Base-by-base conservation (phyloP, 2,888 invertebrate species). In the Cephus nigrinus region DNA sequence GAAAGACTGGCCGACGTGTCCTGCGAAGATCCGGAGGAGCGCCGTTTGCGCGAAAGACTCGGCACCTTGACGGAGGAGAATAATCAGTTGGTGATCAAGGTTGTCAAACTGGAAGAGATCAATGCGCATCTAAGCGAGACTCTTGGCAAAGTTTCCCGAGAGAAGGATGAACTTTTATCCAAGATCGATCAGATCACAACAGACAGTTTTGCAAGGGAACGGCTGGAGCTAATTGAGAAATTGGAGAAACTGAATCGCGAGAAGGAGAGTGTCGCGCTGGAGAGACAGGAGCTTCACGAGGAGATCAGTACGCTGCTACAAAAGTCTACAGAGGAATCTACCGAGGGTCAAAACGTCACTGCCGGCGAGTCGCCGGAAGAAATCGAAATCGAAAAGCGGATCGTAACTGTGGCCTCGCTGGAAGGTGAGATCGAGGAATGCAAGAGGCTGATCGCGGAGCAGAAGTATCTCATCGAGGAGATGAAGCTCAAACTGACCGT, bases 211-310 rank as follows among this genome's bases (percentile, higher is more conserved):
- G 94, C 94, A 0, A 93, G 93, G 80, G 96, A 96, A 91, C 93
- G 95, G 69, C 93, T 95, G 83, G 95, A 95, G 90, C 94, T 95
- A 1, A 93, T 95, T 91, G 94, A 94, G 81, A 95, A 95, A 92
- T 93, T 95, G 93, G 94, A 93, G 89, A 92, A 92, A 81, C 90
- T 95, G n/a, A 93, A 92, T 78, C 87, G 91, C 12, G 95, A 95
- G 92, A 95, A 95, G 90, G 93, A 93, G 80, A 91, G 93, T 55
- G 84, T 92, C 76, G 92, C 93, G 86, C 92, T 94, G 73, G 91
- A 92, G 74, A 88, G 91, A 71, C 90, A 90, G 78, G 87, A 92
- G 73, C 82, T 92, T 75, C 90, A 89, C 0, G 92, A 92, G 81
- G 91, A 92, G 36, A 92, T 92, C 75, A 91, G 91, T 76, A 90